Evolutionary conservation across 1,140 invertebrate genomes (phyloP).

Genomic region (Ladona fulva): DNA sequence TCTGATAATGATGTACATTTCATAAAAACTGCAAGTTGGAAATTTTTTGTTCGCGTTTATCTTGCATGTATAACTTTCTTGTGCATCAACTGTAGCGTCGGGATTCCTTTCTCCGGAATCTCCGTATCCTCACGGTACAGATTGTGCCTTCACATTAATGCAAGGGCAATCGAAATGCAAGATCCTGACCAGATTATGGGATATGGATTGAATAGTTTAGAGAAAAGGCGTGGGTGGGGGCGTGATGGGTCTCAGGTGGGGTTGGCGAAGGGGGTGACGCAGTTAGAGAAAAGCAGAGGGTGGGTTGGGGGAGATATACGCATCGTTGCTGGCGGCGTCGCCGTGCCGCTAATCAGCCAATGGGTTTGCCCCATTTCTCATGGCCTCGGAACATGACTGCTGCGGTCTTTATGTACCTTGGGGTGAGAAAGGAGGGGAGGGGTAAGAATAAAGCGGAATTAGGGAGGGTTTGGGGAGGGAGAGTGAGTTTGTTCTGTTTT

Average conservation of each 20-base stretch:
- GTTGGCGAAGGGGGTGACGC: neutral
- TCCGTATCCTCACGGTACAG: too few relatives aligned
- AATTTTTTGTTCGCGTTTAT: too few relatives aligned
- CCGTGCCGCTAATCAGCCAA: neutral
- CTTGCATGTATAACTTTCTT: too few relatives aligned
- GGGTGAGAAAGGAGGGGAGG: neutral
- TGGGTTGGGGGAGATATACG: neutral
- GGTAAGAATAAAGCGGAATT: neutral
- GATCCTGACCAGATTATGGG: too few relatives aligned
- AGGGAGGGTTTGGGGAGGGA: neutral
- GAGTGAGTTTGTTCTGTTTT: neutral
- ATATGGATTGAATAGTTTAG: too few relatives aligned
- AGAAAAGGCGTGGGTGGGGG: neutral
- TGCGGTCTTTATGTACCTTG: constrained; percentile 4
- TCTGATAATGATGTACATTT: too few relatives aligned
- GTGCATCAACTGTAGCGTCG: too few relatives aligned
- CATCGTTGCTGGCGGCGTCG: neutral
- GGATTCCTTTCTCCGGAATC: too few relatives aligned
- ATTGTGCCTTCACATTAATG: too few relatives aligned
- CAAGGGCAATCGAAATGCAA: too few relatives aligned
- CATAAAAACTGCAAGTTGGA: too few relatives aligned
- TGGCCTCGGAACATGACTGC: constrained; percentile 6
- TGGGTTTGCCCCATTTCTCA: constrained; percentile 7
- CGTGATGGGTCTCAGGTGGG: neutral
- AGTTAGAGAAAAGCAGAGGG: neutral